Base-by-base conservation (phyloP, 2,888 invertebrate species). In the Orthosia incerta region DNA sequence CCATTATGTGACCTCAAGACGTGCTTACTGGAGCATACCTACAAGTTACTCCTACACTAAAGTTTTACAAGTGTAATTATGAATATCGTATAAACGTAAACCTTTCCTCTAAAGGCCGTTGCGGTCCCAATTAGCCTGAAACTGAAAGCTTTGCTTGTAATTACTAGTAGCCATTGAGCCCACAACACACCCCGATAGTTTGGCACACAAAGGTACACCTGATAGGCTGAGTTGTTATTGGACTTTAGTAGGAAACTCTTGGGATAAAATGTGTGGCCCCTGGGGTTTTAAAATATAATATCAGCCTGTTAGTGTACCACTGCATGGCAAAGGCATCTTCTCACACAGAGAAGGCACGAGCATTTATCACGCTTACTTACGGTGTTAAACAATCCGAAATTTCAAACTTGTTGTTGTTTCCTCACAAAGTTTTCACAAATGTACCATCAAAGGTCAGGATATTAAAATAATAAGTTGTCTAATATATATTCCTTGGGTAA, bases 41-140 rank as follows among this genome's bases (percentile, higher is more conserved):
- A 65, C 50, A 66, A 82, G 39, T 48, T 70, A 45, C 46, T n/a
- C 45, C 23, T 13, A 5, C 39, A 74, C 60, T 70, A 53, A 79
- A 79, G 70, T 83, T 79, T 83, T 67, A 80, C 57, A 66, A 72
- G 61, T 20, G 7, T 78, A 68, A 62, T 72, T 72, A 64, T 56
- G 83, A 69, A 67, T 70, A 64, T 67, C 63, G 31, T n/a, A 64
- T 71, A 79, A 63, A 55, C 84, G 50, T 81, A 75, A 80, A 80
- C 64, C 71, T 68, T 62, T 45, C n/a, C 56, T 68, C 18, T 55
- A 62, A 80, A 55, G 60, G 51, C 26, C 67, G 50, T 64, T 51
- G 46, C 16, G 57, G 60, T 26, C 57, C 65, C 67, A 64, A 74
- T 83, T 67, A 79, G 57, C 15, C 60, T 74, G 59, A 50, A 56